A percentile compares a stretch with the other conserved stretches of the same genome.
Evolutionary conservation across 2,797 vertebrate genomes (phyloP).

Genomic region (Iguana delicatissima): DNA sequence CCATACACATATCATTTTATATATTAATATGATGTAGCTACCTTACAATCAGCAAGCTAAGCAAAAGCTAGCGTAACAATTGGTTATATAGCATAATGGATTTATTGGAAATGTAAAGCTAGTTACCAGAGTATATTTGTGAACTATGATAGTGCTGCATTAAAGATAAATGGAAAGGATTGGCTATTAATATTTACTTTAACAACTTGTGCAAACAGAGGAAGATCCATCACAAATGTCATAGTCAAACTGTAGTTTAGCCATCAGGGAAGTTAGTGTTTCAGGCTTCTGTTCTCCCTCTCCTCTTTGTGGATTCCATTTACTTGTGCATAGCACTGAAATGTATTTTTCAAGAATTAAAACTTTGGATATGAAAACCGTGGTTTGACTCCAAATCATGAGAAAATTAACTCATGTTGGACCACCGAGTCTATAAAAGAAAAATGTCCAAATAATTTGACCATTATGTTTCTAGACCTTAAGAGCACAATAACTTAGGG

Average conservation of each 20-base stretch:
- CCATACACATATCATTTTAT: background rate
- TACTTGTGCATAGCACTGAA: background rate
- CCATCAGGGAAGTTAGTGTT: background rate
- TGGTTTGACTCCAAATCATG: background rate
- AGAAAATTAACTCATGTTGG: background rate
- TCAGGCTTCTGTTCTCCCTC: background rate
- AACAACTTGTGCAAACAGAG: background rate
- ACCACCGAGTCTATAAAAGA: background rate
- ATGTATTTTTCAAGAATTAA: background rate
- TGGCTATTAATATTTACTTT: background rate
- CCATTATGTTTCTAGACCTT: background rate
- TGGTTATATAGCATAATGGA: background rate
- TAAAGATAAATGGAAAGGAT: background rate
- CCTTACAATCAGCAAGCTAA: conserved; percentile 5
- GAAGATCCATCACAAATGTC: background rate
- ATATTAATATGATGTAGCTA: conserved; percentile 14
- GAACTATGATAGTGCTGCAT: background rate
- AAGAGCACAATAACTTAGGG: background rate
- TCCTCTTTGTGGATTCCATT: background rate
- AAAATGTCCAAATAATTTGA: background rate
- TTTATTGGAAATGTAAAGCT: background rate
- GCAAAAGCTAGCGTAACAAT: background rate
- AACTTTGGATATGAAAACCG: background rate
- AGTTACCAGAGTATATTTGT: background rate
- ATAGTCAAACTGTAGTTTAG: background rate